Evolutionary conservation across 2,797 vertebrate genomes (phyloP), one percentile per base, ranked within the genome.

Genomic region (Calcarius lapponicus): DNA sequence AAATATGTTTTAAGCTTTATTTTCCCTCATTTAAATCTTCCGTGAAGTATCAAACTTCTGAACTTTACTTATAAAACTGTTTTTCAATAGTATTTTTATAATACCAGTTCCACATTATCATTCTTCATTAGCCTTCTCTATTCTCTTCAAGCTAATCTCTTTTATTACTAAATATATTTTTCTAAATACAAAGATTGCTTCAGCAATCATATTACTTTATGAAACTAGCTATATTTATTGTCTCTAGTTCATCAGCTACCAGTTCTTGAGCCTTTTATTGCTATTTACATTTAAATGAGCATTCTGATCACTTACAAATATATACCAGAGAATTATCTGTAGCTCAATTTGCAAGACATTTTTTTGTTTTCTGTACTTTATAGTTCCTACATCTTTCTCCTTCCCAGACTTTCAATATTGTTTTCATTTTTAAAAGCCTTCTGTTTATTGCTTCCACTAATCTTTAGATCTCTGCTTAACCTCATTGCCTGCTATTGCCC

Each of bases 401-500:
- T 95, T 93, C 26, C 22, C 36, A 91, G 57, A 87, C 85, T 88
- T 60, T 47, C 42, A 31, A 61, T 89, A 85, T 90, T 95, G 80
- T 78, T 96, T 95, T 87, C 36, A 90, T 93, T 96, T 97, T 94
- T 93, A 80, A 95, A 96, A 96, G 58, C 92, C 81, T 91, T 92
- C 91, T 93, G 88, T 95, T 95, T 94, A 94, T 94, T 96, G 86
- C 93, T 96, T 96, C 54, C 79, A 81, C 93, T 96, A 97, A 96
- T 96, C 96, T 96, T 95, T 97, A 96, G 87, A 97, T 96, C 93
- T 96, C 95, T 93, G 66, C 96, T 97, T 97, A 95, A 96, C 93
- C 96, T 96, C 95, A 69, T 96, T 97, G 95, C 61, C 84, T 53
- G 92, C 91, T 95, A 89, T 93, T 97, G 95, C 93, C 93, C 95